Evolutionary conservation across 1,140 invertebrate genomes (phyloP), one percentile per base, ranked within the genome.

Genomic region (Sarcophaga bullata): DNA sequence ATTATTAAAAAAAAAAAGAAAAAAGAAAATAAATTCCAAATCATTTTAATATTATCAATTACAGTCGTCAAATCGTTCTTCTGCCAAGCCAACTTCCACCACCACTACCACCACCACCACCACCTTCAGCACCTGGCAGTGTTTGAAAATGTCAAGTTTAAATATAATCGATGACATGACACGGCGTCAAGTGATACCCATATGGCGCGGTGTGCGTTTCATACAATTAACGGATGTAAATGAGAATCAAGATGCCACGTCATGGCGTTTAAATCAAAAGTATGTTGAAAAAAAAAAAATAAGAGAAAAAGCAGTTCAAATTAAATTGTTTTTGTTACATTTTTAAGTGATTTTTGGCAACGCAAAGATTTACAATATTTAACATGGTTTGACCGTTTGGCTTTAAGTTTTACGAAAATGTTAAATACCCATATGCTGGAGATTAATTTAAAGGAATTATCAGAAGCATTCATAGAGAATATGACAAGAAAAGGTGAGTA

Each of bases 351-450:
- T 17, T 68, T 37, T 46, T 83, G 84, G 0, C 85, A 87, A 2
- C 86, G 83, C 8, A 87, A 84, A 82, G 86, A 89, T 48, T 73
- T 85, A 0, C 86, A 89, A 81, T 84, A 89, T 54, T 73, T 87
- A 0, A 88, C 86, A 5, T 89, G 86, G 87, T 88, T 89, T 6
- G 88, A 89, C 83, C 86, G 84, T 13, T 50, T 89, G 52, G 85
- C 88, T 3, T 87, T 91, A 80, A 90, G 91, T 81, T 90, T 93
- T 89, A 91, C 90, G 8, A 91, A 91, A 87, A 89, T 92, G 15
- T 86, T 93, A 0, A 89, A 90, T 52, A 93, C 92, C 2, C 92
- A 93, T 85, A 92, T 92, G 7, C 86, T 93, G 73, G 92, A 93
- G 84, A 90, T 93, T 47, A 91, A 92, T 81, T 89, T 93, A 73